Percentiles rank a stretch among this genome's conserved stretches.
Conservation (phyloP, 2,797 vertebrate species). For the Oreortyx pictus region DNA sequence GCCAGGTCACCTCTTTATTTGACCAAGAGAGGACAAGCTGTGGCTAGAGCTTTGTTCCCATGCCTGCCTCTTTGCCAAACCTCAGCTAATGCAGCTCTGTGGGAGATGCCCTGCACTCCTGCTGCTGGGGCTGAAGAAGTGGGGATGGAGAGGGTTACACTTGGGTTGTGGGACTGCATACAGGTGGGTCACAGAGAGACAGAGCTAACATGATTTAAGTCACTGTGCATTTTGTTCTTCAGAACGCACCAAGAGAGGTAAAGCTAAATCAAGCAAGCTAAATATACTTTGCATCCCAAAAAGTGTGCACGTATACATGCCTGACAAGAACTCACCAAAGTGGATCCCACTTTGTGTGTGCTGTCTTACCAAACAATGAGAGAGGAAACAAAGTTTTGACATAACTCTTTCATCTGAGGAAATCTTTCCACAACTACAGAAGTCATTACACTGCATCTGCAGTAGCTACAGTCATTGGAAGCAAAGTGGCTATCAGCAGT, state of each 20-base stretch:
- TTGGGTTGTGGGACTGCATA: not conserved
- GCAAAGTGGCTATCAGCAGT: constrained; percentile 49
- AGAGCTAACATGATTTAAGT: not conserved
- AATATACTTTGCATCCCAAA: not conserved
- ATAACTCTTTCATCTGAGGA: not conserved
- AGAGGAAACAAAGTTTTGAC: constrained; percentile 28
- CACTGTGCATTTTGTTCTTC: not conserved
- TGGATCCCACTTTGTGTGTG: not conserved
- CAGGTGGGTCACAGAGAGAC: not conserved
- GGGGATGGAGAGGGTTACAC: not conserved
- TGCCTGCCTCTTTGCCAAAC: not conserved
- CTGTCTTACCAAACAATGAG: not conserved
- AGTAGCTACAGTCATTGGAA: constrained; percentile 55
- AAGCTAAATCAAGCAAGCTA: not conserved
- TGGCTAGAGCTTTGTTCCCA: constrained; percentile 20
- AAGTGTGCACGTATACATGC: not conserved
- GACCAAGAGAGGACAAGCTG: not conserved
- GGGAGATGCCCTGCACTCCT: not conserved
- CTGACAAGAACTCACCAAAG: not conserved
- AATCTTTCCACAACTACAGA: constrained; percentile 16
- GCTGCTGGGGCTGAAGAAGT: constrained; percentile 14
- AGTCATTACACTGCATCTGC: constrained; percentile 28
- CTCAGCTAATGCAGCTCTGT: not conserved
- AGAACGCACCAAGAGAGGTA: not conserved
- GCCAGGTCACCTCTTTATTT: constrained; percentile 10